Evolutionary conservation across 2,797 vertebrate genomes (phyloP), one percentile per base, ranked within the genome.

Genomic region (Pachyuromys duprasi): DNA sequence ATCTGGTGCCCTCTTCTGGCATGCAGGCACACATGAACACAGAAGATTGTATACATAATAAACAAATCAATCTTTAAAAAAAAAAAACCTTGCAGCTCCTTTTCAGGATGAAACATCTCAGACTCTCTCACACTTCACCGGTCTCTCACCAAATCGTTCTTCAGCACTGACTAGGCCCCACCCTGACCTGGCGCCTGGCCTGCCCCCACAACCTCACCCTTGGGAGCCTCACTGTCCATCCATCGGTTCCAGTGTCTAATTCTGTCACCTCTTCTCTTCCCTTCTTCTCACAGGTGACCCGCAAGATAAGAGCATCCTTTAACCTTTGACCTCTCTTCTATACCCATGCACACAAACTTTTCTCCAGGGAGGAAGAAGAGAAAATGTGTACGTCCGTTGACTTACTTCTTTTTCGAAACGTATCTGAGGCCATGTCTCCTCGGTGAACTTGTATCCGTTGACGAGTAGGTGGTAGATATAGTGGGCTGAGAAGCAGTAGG

Each of bases 361-460:
- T 33, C 24, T 26, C 79, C 65, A 42, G 75, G 76, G 20, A 94
- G 67, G 20, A 53, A 86, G 20, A 96, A 15, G 31, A 74, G 39
- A n/a, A 69, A 82, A 1, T 2, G 81, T 60, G 45, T 45, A 89
- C 49, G 18, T n/a, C 74, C 28, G 72, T 33, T 74, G 89, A 97
- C 98, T 98, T 97, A 99, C 99, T 99, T 99, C 97, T 97, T 98
- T 99, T 97, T 99, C 97, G 97, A 99, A 99, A 49, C 92, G 70
- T 86, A 99, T 99, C 69, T 98, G 98, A 94, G 98, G 98, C 99
- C 99, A 99, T 69, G 98, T 99, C 45, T 98, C 97, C 5, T 95
- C 79, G 36, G 99, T 98, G 96, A 99, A 99, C 97, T 99, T 99
- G 98, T 99, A 99, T 49, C 99, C 99, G 0, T 98, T 98, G 31